These are phyloP conservation scores for Columba guinea DNA, from an alignment of 2,797 vertebrate genomes.

Conservation along the genomic window DNA sequence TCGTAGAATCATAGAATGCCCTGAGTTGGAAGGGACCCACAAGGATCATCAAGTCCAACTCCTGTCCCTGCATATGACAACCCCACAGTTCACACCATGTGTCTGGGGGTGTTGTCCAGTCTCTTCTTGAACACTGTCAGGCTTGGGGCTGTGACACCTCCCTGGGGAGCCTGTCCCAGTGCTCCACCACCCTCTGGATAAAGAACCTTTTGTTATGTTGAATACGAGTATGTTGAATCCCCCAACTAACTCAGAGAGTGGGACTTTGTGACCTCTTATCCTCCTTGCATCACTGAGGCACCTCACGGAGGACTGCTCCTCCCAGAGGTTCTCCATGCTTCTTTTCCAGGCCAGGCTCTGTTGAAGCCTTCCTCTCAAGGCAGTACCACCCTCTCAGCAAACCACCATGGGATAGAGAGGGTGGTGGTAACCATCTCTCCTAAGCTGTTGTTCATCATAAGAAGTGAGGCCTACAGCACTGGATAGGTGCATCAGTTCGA, in stretches of 20 bases:
- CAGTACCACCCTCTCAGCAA: background rate
- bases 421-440: background rate
- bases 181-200: no score
- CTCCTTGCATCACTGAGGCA: background rate
- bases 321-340: background rate
- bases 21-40: no score
- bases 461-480: background rate
- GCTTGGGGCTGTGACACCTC: no score
- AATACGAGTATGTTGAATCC: background rate
- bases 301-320: background rate
- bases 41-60: no score
- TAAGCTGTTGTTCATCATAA: background rate
- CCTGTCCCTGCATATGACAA: no score
- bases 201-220: no score
- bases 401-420: background rate
- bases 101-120: no score
- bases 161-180: no score
- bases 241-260: background rate
- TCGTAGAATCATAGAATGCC: no score
- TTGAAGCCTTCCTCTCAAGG: background rate
- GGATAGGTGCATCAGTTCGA: rapidly evolving
- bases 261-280: background rate
- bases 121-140: no score
- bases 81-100: no score
- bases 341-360: background rate